phyloP scores from a whole-genome alignment of 2,113 vertebrate genomes.

The Chaenocephalus aceratus region DNA sequence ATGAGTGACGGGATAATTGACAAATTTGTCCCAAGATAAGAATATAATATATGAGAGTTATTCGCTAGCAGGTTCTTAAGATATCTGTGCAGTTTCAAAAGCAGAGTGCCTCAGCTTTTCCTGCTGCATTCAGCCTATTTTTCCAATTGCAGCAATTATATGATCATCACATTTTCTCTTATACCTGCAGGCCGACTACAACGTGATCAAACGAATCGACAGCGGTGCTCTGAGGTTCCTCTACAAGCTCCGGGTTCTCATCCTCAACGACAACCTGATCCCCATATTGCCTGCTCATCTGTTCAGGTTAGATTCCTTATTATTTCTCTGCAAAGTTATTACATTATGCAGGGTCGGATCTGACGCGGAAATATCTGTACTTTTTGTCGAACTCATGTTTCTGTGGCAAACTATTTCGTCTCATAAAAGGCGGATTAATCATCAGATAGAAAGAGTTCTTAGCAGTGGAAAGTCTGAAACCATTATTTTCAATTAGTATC shows the following conservation, averaged over 20 bases:
- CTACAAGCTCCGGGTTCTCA: conserved; percentile 95
- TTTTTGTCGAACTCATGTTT: conserved; percentile 40
- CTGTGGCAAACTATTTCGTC: conserved; percentile 38
- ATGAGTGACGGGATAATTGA: conserved; percentile 49
- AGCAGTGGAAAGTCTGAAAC: conserved; percentile 30
- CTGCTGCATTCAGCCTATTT: conserved; percentile 35
- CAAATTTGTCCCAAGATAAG: conserved; percentile 21
- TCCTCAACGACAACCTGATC: conserved; percentile 98
- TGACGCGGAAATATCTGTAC: conserved; percentile 42
- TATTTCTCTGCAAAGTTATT: conserved; percentile 55
- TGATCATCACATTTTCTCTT: conserved; percentile 39
- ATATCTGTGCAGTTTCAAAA: conserved; percentile 10
- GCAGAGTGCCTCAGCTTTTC: conserved; percentile 2
- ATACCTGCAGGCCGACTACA: conserved; percentile 97
- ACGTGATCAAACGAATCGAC: conserved; percentile 97
- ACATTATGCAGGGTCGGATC: conserved; percentile 45
- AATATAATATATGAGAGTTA: conserved; percentile 30
- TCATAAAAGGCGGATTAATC: conserved; percentile 39
- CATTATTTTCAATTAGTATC: conserved; percentile 38
- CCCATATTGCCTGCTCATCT: conserved; percentile 94
- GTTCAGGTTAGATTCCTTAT: conserved; percentile 82
- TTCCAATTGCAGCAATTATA: conserved; percentile 45
- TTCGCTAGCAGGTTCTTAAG: conserved; percentile 18
- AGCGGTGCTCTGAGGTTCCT: conserved; percentile 96
- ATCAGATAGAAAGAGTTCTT: conserved; percentile 52